Evolutionary conservation across 2,113 vertebrate genomes (phyloP), one percentile per base, ranked within the genome.

Genomic region (Chaetura pelagica): DNA sequence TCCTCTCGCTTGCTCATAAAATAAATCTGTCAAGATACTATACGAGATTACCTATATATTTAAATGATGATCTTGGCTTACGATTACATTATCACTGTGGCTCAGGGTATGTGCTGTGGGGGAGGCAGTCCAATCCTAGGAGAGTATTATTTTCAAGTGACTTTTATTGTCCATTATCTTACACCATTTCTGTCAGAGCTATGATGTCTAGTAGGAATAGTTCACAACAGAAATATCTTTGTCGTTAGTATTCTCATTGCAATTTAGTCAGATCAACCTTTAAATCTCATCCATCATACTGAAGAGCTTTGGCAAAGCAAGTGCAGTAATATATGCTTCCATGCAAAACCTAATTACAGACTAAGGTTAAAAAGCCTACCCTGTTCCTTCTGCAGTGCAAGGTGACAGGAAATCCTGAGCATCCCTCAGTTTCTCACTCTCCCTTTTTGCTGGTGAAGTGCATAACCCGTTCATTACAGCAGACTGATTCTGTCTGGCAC

Each of bases 111-210:
- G 12, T 75, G 80, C 76, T 79, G 89, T 44, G 78, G 82, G 73
- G 94, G 96, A 93, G 89, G 84, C 94, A 96, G 86, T 18, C 86
- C n/a, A 72, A 9, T 95, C 97, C 96, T 97, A 62, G 92, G 97
- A 98, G 97, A 97, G 96, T 93, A 96, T 97, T 97, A 97, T 97
- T 98, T 98, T 75, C 58, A 0, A 35, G 94, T 78, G 97, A 98
- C 96, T 98, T 98, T 98, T 98, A 98, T 97, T 97, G 97, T 97
- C 98, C 96, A 97, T 98, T 97, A 98, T 95, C 95, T 95, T 95
- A 96, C 30, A 49, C 91, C 93, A 9, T 96, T 98, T 97, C 97
- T 95, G 96, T 97, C 97, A 95, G 90, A 55, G 97, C 97, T 94
- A 75, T 8, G 30, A 96, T 91, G 91, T 6, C 96, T 97, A 94